phyloP scores from a whole-genome alignment of 2,888 invertebrate species.

The Cosmia trapezina region DNA sequence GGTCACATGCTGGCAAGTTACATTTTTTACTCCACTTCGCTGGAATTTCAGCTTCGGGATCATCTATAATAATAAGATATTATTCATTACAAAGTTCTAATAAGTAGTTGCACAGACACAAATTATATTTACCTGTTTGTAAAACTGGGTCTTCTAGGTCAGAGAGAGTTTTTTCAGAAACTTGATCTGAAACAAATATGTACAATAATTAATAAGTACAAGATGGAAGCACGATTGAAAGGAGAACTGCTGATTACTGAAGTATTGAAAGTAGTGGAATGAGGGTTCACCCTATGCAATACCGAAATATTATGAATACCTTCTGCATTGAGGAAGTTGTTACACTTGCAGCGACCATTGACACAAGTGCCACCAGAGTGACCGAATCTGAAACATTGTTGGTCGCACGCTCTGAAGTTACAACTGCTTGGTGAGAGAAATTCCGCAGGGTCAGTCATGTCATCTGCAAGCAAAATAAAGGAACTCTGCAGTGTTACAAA shows the following conservation, averaged over 20 bases:
- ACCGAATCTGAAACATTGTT: slow-evolving; percentile 6
- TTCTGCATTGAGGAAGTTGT: neutral
- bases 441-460: too few relatives aligned
- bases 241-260: neutral
- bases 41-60: neutral
- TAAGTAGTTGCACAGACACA: neutral
- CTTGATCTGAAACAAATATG: neutral
- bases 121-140: neutral
- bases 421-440: too few relatives aligned
- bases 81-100: neutral
- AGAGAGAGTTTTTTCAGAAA: neutral
- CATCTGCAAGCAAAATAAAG: too few relatives aligned
- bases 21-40: neutral
- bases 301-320: neutral
- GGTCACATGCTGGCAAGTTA: slow-evolving; percentile 16
- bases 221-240: neutral
- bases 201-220: neutral
- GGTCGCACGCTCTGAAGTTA: neutral
- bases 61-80: slow-evolving; percentile 4
- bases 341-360: slow-evolving; percentile 49
- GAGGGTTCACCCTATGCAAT: neutral
- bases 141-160: neutral
- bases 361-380: slow-evolving; percentile 32
- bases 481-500: too few relatives aligned
- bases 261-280: neutral